Base-by-base conservation (phyloP, 64 coral and sea anemone genomes). In the Pachyseris speciosa region DNA sequence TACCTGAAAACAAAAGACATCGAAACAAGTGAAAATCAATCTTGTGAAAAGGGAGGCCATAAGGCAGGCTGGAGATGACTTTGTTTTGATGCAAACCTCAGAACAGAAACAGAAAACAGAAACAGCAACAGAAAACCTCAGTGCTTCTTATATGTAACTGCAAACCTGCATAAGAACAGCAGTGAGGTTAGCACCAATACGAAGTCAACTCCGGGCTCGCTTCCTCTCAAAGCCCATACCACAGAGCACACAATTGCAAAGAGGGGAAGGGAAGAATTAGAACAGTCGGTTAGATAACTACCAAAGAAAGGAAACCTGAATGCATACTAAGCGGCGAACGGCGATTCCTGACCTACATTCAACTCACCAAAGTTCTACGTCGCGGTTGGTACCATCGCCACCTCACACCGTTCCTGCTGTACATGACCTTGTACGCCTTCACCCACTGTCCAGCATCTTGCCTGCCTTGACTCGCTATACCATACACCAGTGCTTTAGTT, bases 391-490 rank as follows among this genome's bases (percentile, higher is more conserved):
- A 96, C 44, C 63, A 85, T 30, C 78, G 51, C 75, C 92, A 96
- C 0, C 78, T 69, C 26, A 91, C 69, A 22, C 94, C 90, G 80
- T 88, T 30, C 28, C 34, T 69, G 27, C 94, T 96, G 51, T 93
- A 96, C 22, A 87, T 80, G 24, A 96, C 94, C 37, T 69, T 87
- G 25, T 93, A 96, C 11, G 68, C 78, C 86, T 92, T 96, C 60
- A 96, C 94, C 94, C 94, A 96, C 26, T 96, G 94, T n/a, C 65
- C 92, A 3, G 32, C 2, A 48, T 83, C 76, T 22, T 91, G 90
- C 13, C 94, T 85, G 40, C 94, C 94, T 29, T 96, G 94, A 9
- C 86, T 96, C 8, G 51, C 74, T 24, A 96, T 86, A 25, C 78
- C 73, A 17, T 78, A 93, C 64, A 93, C 20, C 26, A 64, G 1